Evolutionary conservation across 2,888 invertebrate genomes (phyloP).

Genomic region (Eurois occulta): DNA sequence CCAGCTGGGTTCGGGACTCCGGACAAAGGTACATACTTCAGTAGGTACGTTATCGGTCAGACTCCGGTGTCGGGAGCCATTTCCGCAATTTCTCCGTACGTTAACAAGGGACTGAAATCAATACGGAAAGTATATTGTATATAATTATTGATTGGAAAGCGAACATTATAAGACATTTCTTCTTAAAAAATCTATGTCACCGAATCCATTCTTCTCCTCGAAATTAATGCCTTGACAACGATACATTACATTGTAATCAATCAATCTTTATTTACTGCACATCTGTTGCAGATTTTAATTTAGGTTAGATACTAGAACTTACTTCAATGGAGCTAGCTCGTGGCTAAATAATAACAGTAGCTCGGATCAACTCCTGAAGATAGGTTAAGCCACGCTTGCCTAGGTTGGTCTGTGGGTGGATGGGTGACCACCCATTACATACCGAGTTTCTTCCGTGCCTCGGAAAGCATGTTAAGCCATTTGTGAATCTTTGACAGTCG

Average conservation of each 20-base stretch:
- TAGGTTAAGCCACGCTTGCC: too few species aligned
- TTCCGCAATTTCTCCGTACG: neutral
- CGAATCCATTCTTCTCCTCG: neutral
- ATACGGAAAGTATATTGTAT: too few species aligned
- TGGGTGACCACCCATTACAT: too few species aligned
- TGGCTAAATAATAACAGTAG: too few species aligned
- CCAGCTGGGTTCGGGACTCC: too few species aligned
- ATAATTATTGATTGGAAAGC: neutral
- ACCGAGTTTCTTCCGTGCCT: too few species aligned
- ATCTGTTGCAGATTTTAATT: constrained; percentile 38
- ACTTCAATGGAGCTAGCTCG: neutral
- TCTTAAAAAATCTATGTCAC: neutral
- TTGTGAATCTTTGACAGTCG: too few species aligned
- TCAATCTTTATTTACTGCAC: constrained; percentile 48
- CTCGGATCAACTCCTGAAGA: too few species aligned
- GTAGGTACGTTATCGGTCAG: neutral
- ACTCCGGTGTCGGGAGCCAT: neutral
- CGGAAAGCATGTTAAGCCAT: too few species aligned
- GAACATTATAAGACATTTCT: neutral
- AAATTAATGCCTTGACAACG: constrained; percentile 6
- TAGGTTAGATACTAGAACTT: neutral
- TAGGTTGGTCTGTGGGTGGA: too few species aligned
- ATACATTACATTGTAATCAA: constrained; percentile 37
- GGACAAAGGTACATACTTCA: neutral
- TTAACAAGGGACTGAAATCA: neutral